Evolutionary conservation across 2,113 vertebrate genomes (phyloP), one percentile per base, ranked within the genome.

Genomic region (Paedocypris sp.): DNA sequence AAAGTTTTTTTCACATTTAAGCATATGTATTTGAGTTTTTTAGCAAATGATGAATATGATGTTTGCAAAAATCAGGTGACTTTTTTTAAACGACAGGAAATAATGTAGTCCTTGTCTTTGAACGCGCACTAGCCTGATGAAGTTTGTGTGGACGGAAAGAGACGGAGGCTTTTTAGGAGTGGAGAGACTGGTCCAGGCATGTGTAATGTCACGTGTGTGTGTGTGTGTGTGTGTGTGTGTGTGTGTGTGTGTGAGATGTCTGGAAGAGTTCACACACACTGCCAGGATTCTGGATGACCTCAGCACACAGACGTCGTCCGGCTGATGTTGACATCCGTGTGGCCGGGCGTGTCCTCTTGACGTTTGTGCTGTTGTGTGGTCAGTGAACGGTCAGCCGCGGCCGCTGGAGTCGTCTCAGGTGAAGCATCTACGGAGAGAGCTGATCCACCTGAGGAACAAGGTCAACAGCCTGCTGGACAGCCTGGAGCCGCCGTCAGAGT

Each of bases 331-430:
- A 48, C 46, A 48, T 48, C 15, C 13, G n/a, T n/a, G n/a, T 29
- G 9, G 13, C 5, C 48, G 28, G 25, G 2, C 10, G 1, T 29
- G 11, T 16, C 4, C 7, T 54, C 31, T 35, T 2, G 18, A 49
- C 9, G 32, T 26, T 31, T 53, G 16, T 36, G 6, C 9, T 53
- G 25, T 33, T 84, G 23, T 79, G 64, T 78, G 36, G 75, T 41
- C 75, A 99, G 95, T 99, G 68, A 99, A 98, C 71, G 95, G 94
- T 64, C 94, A 98, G 7, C 94, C 95, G 35, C 85, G 93, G 71
- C 94, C 95, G 28, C 81, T 99, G 82, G 95, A 98, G 81, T 96
- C 94, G 22, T 96, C 88, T 82, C 94, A 98, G 73, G 93, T 99
- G 73, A 98, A 99, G 73, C 89, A 98, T 62, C 86, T 99, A 64